Evolutionary conservation across 2,888 invertebrate species (phyloP).

Genomic region (Lomographa bimaculata): DNA sequence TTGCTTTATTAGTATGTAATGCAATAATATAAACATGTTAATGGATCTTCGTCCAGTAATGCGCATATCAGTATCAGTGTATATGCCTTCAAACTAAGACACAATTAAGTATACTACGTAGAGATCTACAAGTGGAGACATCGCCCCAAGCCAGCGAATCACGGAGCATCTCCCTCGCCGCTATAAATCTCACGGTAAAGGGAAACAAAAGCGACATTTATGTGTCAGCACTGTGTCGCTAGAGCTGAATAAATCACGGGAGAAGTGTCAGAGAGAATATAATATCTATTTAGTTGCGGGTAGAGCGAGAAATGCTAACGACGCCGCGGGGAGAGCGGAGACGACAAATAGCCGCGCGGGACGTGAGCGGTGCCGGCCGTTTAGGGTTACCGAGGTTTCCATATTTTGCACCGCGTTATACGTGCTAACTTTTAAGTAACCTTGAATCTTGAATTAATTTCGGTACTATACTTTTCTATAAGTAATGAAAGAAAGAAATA

Average conservation of each 20-base stretch:
- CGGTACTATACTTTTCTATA: not conserved
- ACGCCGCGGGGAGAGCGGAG: constrained; percentile 56
- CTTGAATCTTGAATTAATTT: no score
- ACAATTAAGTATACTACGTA: no score
- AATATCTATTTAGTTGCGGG: constrained; percentile 25
- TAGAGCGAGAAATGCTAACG: constrained; percentile 44
- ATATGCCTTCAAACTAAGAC: no score
- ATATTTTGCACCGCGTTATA: constrained; percentile 18
- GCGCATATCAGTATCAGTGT: no score
- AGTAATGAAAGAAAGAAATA: no score
- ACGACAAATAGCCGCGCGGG: constrained; percentile 73
- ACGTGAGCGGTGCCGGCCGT: constrained; percentile 38
- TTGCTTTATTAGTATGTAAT: no score
- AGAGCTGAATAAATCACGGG: constrained; percentile 71
- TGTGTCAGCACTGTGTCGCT: constrained; percentile 71
- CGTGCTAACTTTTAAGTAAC: no score
- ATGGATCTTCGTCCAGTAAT: no score
- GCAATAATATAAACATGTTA: no score
- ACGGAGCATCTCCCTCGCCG: constrained; percentile 31
- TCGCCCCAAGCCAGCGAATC: constrained; percentile 13
- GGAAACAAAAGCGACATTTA: constrained; percentile 80
- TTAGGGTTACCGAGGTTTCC: constrained; percentile 28
- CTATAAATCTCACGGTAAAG: constrained; percentile 66
- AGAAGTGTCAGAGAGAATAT: constrained; percentile 42
- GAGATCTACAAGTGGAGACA: no score